Evolutionary conservation across 2,797 vertebrate species (phyloP).

Genomic region (Gephyroberyx darwinii): DNA sequence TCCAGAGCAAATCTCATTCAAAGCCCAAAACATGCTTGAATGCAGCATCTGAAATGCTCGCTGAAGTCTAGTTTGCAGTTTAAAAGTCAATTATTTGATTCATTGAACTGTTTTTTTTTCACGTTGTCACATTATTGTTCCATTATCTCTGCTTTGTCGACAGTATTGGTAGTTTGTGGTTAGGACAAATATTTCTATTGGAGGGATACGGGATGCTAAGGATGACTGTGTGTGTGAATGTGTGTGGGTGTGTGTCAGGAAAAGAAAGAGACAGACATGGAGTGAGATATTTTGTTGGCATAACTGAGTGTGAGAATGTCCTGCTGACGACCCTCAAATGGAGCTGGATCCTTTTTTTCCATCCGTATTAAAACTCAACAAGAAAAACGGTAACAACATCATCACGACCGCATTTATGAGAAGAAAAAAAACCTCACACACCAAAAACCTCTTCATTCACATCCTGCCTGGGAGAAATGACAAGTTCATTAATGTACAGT

Average conservation of each 20-base stretch:
- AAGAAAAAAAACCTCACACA: conserved; percentile 40
- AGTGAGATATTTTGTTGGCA: conserved; percentile 35
- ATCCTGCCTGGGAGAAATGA: conserved; percentile 57
- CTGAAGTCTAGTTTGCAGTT: not conserved
- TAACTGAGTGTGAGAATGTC: conserved; percentile 24
- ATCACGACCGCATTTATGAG: conserved; percentile 20
- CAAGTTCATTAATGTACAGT: conserved; percentile 71
- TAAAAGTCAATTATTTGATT: not conserved
- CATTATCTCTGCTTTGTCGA: conserved; percentile 30
- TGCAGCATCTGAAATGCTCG: not conserved
- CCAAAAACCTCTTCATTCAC: conserved; percentile 63
- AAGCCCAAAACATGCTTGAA: not conserved
- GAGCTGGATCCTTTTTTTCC: conserved; percentile 8
- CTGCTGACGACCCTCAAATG: conserved; percentile 18
- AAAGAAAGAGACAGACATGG: conserved; percentile 18
- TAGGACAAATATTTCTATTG: conserved; percentile 39
- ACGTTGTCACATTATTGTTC: conserved; percentile 23
- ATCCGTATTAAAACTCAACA: conserved; percentile 27
- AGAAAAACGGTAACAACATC: conserved; percentile 14
- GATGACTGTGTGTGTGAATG: conserved; percentile 23
- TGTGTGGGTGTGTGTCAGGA: conserved; percentile 3
- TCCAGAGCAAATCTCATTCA: not conserved
- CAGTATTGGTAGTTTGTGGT: conserved; percentile 12
- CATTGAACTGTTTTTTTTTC: not conserved
- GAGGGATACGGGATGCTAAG: conserved; percentile 21